Base-by-base conservation (phyloP, 2,113 vertebrate genomes). In the Plestiodon gilberti region DNA sequence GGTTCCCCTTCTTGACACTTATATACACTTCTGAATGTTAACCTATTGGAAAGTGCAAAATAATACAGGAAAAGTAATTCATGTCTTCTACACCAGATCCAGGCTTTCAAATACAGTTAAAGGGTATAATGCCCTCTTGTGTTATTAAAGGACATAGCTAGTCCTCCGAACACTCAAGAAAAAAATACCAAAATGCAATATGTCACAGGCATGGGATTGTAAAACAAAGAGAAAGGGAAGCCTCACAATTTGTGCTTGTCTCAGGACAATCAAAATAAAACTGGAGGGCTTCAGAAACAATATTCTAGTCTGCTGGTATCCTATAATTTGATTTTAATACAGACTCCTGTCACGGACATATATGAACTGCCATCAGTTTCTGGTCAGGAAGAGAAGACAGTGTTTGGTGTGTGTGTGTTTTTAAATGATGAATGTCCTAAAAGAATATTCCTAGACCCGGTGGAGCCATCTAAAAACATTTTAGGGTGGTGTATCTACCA, bases 91-190 rank as follows among this genome's bases (percentile, higher is more conserved):
- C 43, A 55, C 5, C 43, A 87, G 6, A 70, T 18, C 7, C 8
- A 57, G 23, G 5, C 18, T 65, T 43, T 71, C 1, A n/a, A 20
- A 8, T 52, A 88, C 74, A 74, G 78, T 38, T 89, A 75, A 93
- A 87, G 95, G 25, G 85, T 62, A 86, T 92, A 85, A 40, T 85
- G 95, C 95, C 96, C 95, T 95, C 96, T 96, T 76, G 94, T 95
- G 96, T 90, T 91, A 71, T 4, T 78, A 18, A 64, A 4, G n/a
- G 83, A 94, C 90, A 95, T 89, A 93, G 40, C 87, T 17, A 77
- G 61, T 1, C 11, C 6, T 0, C 48, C 0, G 30, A 82, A 11
- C 7, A 33, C 25, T 61, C 22, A 35, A 61, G 4, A 1, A 76
- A 9, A 14, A 52, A 48, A 84, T 70, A 3, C 1, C 3, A 9